Evolutionary conservation across 2,888 invertebrate species (phyloP), one percentile per base, ranked within the genome.

Genomic region (Tipula confusa): DNA sequence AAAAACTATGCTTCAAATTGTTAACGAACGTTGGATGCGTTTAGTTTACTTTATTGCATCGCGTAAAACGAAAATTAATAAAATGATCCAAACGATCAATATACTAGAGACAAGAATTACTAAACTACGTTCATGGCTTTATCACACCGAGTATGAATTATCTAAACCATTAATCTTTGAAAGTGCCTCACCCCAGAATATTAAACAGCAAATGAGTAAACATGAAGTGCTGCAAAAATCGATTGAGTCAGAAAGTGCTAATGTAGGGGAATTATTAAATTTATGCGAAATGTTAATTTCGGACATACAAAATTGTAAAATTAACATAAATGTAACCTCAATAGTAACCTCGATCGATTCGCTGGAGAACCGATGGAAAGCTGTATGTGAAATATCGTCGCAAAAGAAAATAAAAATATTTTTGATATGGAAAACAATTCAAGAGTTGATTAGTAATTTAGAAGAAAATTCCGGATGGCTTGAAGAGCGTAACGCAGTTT

Each of bases 291-390:
- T 95, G 81, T 89, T 96, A 1, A 89, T 96, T 81, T 94, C 92
- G 86, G 95, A 96, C 86, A 92, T 93, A 1, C 94, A 95, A 86
- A 91, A 93, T 0, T 92, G 93, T 88, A 94, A 93, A 86, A 92
- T 93, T 0, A 93, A 94, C 86, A 93, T 95, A 83, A 93, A 94
- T 85, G 92, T 93, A 0, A 92, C 94, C 43, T 92, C 93, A 83
- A 90, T 96, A 11, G 92, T 92, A 31, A 90, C 90, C 0, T 93
- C 94, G 0, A 92, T 93, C 83, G 93, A 94, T 83, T 93, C 93
- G 84, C 90, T 96, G 11, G 95, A 96, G 86, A 93, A 93, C 87
- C 92, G 95, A 85, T 96, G 96, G 96, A 95, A 94, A 86, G 91
- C 92, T 79, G 93, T 95, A 1, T 96, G 95, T 87, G 92, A 93